phyloP scores from a whole-genome alignment of 2,888 invertebrate genomes.

The Erpobdella octoculata region DNA sequence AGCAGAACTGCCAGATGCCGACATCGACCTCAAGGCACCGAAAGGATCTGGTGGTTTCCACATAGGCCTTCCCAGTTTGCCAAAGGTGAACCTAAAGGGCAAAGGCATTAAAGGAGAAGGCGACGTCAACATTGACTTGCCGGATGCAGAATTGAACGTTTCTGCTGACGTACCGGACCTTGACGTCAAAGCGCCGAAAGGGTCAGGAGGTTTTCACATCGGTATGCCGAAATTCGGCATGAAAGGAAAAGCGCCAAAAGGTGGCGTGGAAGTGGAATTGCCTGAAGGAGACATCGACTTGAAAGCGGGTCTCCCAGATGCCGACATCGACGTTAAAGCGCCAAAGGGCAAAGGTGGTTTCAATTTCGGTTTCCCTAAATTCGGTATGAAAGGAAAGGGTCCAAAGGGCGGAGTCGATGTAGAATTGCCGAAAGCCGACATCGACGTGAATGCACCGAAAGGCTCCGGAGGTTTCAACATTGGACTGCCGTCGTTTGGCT shows the following conservation, averaged over 20 bases:
- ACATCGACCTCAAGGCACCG: conserved; percentile 18
- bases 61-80: conserved; percentile 16
- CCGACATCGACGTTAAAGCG: conserved; percentile 24
- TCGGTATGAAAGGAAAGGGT: conserved; percentile 28
- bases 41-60: conserved; percentile 27
- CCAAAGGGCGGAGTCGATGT: conserved; percentile 20
- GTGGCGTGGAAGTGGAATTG: conserved; percentile 15
- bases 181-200: conserved; percentile 24
- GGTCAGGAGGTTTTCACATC: conserved; percentile 21
- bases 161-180: conserved; percentile 15
- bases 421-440: conserved; percentile 25
- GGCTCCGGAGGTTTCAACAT: conserved; percentile 24
- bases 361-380: conserved; percentile 22
- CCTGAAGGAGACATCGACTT: conserved; percentile 16
- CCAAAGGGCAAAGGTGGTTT: conserved; percentile 28
- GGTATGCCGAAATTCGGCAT: conserved; percentile 21
- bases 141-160: conserved; percentile 11
- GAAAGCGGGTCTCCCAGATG: conserved; percentile 21
- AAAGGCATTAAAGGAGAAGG: background rate
- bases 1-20: conserved; percentile 26
- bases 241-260: conserved; percentile 26
- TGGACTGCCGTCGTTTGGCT: conserved; percentile 18
- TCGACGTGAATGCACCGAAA: conserved; percentile 25
- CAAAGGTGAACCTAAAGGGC: background rate
- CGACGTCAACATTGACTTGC: conserved; percentile 16